Evolutionary conservation across 2,888 invertebrate genomes (phyloP), one percentile per base, ranked within the genome.

Genomic region (Craniophora ligustri): DNA sequence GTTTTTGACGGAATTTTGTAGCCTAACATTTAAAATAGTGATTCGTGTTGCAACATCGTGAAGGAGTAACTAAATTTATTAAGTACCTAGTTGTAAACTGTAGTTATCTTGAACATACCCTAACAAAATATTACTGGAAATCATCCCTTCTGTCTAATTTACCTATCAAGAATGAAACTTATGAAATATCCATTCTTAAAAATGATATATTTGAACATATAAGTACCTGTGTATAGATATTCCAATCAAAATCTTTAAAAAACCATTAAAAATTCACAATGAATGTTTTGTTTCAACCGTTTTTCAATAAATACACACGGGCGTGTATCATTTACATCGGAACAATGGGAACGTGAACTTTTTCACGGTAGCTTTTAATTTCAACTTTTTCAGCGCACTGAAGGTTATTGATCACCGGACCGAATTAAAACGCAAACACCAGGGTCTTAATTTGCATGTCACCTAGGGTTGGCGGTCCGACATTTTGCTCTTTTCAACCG

Each of bases 341-440:
- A 47, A 67, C 56, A 68, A 66, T 63, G 56, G 38, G 58, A 61
- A 51, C 41, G 59, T 59, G 41, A 45, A 64, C 49, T 59, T 72
- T 67, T 55, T 44, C 46, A 46, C 41, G 46, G 42, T 60, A 62
- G 59, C 64, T 63, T 78, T 78, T 74, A 75, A 75, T 75, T 75
- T 60, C 41, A 69, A 69, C 63, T 71, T 78, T 74, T 63, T 69
- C 62, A 56, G 45, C 42, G 58, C 68, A 70, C 68, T 75, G 72
- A 61, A 66, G 64, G 69, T 75, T 74, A 78, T 82, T 74, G 83
- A 80, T 78, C 83, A 72, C 70, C 73, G 75, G 75, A 68, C 67
- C 72, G 76, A 74, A 75, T 78, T 80, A 75, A 76, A 77, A 76
- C 67, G 75, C 76, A 78, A 78, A 81, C 75, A 66, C 47, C 49